Evolutionary conservation across 2,888 invertebrate genomes (phyloP).

Genomic region (Andrena chrysosceles): DNA sequence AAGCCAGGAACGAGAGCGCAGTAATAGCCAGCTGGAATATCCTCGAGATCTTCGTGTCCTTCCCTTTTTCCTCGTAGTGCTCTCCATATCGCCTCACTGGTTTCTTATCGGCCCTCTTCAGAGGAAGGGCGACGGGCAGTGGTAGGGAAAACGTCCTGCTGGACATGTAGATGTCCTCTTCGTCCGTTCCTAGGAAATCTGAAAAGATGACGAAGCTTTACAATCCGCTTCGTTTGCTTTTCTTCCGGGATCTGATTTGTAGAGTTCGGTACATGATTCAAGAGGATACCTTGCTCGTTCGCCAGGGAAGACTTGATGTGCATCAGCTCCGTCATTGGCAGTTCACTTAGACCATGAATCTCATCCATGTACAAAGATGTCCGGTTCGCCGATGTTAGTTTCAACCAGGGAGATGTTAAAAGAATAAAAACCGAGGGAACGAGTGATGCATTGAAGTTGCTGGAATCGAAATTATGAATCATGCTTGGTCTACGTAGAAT

Average conservation of each 20-base stretch:
- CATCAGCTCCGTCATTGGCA: slow-evolving; percentile 90
- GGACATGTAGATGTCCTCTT: slow-evolving; percentile 25
- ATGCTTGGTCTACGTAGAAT: background rate
- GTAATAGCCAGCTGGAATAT: slow-evolving; percentile 93
- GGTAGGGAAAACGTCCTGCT: slow-evolving; percentile 54
- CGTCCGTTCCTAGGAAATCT: slow-evolving; percentile 14
- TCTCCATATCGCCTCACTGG: slow-evolving; percentile 81
- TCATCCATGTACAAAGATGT: slow-evolving; percentile 75
- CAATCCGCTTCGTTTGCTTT: too few relatives aligned
- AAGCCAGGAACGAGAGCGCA: slow-evolving; percentile 92
- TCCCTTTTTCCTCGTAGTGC: slow-evolving; percentile 85
- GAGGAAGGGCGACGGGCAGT: slow-evolving; percentile 66
- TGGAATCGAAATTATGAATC: background rate
- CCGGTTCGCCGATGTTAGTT: slow-evolving; percentile 27
- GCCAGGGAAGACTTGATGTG: slow-evolving; percentile 86
- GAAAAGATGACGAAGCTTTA: background rate
- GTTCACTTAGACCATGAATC: slow-evolving; percentile 87
- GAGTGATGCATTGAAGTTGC: background rate
- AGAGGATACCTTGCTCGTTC: slow-evolving; percentile 70
- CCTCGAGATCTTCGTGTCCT: slow-evolving; percentile 89
- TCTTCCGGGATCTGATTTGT: background rate
- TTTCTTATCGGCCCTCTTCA: slow-evolving; percentile 69
- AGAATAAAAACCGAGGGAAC: slow-evolving; percentile 7
- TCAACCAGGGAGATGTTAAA: slow-evolving; percentile 5
- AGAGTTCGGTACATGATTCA: background rate